These are phyloP conservation scores for Metaphire vulgaris DNA, from an alignment of 1,140 invertebrate species.

Conservation along the genomic window DNA sequence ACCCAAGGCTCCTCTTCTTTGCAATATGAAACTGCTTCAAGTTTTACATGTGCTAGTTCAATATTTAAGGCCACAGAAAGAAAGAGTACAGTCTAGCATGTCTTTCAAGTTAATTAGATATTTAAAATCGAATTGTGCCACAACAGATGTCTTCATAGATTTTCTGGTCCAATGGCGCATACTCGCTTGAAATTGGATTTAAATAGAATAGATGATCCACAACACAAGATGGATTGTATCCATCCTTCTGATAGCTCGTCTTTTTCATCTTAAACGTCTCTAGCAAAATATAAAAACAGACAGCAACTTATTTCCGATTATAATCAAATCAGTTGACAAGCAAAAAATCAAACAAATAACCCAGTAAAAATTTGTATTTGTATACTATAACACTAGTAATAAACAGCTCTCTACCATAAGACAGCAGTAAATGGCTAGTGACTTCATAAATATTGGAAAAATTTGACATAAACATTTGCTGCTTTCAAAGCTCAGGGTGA, in stretches of 20 bases:
- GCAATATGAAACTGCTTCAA: too few species aligned
- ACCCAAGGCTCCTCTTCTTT: too few species aligned
- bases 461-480: too few species aligned
- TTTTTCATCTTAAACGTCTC: conserved; percentile 92
- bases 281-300: conserved; percentile 42
- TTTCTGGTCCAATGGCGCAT: conserved; percentile 61
- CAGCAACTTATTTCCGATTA: neutral
- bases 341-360: neutral
- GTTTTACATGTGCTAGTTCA: too few species aligned
- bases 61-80: too few species aligned
- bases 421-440: neutral
- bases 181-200: conserved; percentile 56
- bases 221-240: conserved; percentile 71
- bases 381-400: neutral
- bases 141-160: conserved; percentile 62
- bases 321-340: neutral
- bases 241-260: conserved; percentile 79
- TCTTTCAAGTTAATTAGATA: too few species aligned
- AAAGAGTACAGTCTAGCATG: too few species aligned
- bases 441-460: too few species aligned
- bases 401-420: neutral
- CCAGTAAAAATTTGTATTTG: neutral
- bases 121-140: conserved; percentile 60
- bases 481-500: too few species aligned
- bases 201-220: conserved; percentile 72